Conservation (phyloP, 2,888 invertebrate genomes). For the Sycophila texana region DNA sequence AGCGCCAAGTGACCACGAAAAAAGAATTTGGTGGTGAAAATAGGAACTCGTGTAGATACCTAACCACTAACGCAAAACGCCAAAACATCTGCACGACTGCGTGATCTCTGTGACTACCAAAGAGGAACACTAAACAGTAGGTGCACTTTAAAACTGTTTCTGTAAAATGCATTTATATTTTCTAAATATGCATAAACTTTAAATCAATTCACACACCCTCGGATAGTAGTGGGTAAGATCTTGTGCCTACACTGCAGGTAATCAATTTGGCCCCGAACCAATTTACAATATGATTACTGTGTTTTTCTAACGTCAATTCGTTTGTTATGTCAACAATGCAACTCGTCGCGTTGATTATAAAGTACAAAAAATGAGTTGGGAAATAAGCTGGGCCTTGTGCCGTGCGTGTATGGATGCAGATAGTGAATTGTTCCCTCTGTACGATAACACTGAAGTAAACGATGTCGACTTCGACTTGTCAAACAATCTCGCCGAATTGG, state of each 20-base stretch:
- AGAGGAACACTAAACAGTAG: too few relatives aligned
- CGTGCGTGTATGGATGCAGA: conserved; percentile 73
- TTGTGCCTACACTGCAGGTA: not conserved
- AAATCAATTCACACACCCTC: too few relatives aligned
- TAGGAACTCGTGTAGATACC: too few relatives aligned
- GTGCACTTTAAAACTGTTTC: too few relatives aligned
- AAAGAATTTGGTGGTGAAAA: too few relatives aligned
- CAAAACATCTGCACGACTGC: too few relatives aligned
- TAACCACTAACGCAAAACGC: too few relatives aligned
- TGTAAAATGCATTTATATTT: too few relatives aligned
- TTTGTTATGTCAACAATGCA: conserved; percentile 8
- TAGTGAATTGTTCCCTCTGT: conserved; percentile 69
- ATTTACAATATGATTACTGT: not conserved
- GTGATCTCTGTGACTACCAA: too few relatives aligned
- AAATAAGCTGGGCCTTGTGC: conserved; percentile 65
- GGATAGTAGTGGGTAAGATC: not conserved
- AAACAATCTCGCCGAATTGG: conserved; percentile 69
- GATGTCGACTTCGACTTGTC: conserved; percentile 65
- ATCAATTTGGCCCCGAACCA: too few relatives aligned
- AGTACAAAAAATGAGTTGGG: conserved; percentile 44
- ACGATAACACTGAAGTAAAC: conserved; percentile 63
- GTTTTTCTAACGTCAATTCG: not conserved
- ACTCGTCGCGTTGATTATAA: not conserved
- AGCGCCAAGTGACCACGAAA: too few relatives aligned
- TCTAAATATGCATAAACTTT: too few relatives aligned